These are phyloP conservation scores for Synanthedon vespiformis DNA, from an alignment of 2,888 invertebrate genomes.

Conservation along the genomic window DNA sequence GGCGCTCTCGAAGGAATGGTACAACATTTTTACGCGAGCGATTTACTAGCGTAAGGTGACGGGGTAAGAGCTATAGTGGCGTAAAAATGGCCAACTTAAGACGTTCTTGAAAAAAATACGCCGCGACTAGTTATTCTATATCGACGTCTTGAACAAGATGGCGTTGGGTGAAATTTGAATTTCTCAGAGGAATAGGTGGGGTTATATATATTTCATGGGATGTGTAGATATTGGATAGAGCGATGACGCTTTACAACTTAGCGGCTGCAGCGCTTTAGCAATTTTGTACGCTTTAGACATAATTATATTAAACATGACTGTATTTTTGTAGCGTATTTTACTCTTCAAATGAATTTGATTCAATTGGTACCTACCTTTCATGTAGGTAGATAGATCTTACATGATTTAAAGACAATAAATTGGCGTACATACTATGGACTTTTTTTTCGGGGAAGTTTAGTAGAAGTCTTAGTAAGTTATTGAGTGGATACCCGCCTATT, in stretches of 20 bases:
- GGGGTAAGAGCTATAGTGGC: constrained; percentile 65
- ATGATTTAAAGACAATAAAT: no score
- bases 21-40: constrained; percentile 65
- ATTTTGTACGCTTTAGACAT: constrained; percentile 21
- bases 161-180: constrained; percentile 55
- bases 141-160: constrained; percentile 69
- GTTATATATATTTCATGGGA: constrained; percentile 27
- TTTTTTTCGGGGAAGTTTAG: no score
- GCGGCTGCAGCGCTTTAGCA: constrained; percentile 33
- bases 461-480: no score
- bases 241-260: constrained; percentile 9
- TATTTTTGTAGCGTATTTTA: no score
- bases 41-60: constrained; percentile 59
- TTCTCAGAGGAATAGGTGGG: constrained; percentile 64
- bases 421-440: no score
- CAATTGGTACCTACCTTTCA: no score
- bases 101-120: constrained; percentile 63
- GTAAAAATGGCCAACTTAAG: constrained; percentile 65
- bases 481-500: no score
- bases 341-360: no score
- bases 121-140: constrained; percentile 61
- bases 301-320: no score
- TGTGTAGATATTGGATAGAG: constrained; percentile 12
- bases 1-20: constrained; percentile 26
- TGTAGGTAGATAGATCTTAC: no score